Evolutionary conservation across 2,888 invertebrate genomes (phyloP), one percentile per base, ranked within the genome.

Genomic region (Metacarcinus magister): DNA sequence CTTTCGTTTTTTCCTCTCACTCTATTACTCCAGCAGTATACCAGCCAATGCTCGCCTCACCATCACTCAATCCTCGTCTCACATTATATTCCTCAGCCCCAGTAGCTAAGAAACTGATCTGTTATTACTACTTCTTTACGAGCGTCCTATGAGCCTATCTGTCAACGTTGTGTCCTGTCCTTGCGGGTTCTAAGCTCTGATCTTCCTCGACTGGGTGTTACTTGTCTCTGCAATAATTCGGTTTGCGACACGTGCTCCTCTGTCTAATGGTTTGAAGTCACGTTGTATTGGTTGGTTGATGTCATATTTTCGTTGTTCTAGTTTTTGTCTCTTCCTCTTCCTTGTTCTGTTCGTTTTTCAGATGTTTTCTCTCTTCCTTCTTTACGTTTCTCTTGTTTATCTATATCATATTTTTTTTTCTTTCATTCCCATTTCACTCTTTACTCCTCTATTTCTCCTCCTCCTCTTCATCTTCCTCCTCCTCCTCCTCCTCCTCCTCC

Each of bases 381-480:
- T 23, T 67, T 67, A 3, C 23, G 8, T 23, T 19, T 23, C 2
- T 67, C 23, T 23, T 67, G 16, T 2, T 67, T 67, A 19, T 67
- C 67, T 67, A 0, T 19, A 13, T 67, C 67, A 67, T 23, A 67
- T 67, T 67, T 67, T 67, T 67, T 67, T 67, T 67, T 67, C 67
- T n/a, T n/a, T 67, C 67, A 5, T 23, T 67, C n/a, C n/a, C 67
- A 67, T 67, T n/a, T 67, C 23, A n/a, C n/a, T 67, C 67, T 67
- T 67, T 7, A n/a, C n/a, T 67, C 67, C n/a, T 67, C 67, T 67
- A 67, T 67, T n/a, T 67, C n/a, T n/a, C n/a, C 67, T 67, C 67
- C n/a, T 4, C 4, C 23, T 23, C 60, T 0, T 54, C 54, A 2
- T 54, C 60, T 2, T 19, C 60, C 13, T 67, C 60, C 60, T 23